Base-by-base conservation (phyloP, 2,888 invertebrate genomes). In the Phaedon cochleariae region DNA sequence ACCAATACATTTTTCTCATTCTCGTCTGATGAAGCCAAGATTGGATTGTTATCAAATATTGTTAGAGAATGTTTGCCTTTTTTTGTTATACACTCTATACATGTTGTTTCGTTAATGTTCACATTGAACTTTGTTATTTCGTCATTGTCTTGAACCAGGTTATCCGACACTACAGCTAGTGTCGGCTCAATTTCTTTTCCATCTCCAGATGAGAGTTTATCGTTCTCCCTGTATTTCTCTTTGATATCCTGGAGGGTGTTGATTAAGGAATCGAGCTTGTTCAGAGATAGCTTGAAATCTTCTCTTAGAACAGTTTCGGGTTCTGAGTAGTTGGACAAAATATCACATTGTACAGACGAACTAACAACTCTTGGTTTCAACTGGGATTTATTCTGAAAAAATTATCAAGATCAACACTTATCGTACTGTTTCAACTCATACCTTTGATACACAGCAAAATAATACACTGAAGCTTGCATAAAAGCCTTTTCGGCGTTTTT, bases 401-500 rank as follows among this genome's bases (percentile, higher is more conserved):
- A 15, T 15, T 6, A 57, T 46, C n/a, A 20, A 12, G 21, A 18
- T 34, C 10, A 49, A 21, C n/a, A 18, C 3, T 12, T 3, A 54
- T 31, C 1, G 9, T n/a, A 37, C 31, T 54, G 10, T 34, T 34
- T 18, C 20, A 26, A 5, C 10, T 5, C 17, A 57, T 45, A 57
- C 57, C 57, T 57, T 57, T 20, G 57, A 57, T 18, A 57, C 45
- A 31, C 57, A 57, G 18, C 57, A 45, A 18, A 37, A 57, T 17
- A 57, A 2, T 4, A 22, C 9, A 48, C 48, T 48, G 48, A 57
- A 17, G 29, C 26, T 45, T 45, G 45, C 15, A 17, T 45, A n/a
- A 57, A 57, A 41, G 22, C 45, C 22, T 26, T 22, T 57, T 9
- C 12, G n/a, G 4, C 41, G 22, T 18, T 55, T 55, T 21, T 55